phyloP scores from a whole-genome alignment of 2,888 invertebrate species.

The Brachyopa scutellaris region DNA sequence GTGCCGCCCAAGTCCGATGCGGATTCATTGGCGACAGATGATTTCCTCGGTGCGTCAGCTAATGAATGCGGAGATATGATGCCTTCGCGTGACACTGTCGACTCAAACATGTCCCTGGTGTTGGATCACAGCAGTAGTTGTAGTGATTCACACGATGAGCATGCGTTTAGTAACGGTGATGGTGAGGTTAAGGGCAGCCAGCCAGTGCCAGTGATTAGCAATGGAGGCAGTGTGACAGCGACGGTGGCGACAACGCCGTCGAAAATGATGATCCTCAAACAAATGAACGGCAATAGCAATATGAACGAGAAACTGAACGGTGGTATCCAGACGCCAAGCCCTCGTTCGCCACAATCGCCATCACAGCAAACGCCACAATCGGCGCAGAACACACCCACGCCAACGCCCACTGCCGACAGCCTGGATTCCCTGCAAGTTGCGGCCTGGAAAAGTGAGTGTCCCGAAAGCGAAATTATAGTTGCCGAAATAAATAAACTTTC shows the following conservation, averaged over 20 bases:
- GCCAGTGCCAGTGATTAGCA: slow-evolving; percentile 70
- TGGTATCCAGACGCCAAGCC: slow-evolving; percentile 44
- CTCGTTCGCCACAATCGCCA: slow-evolving; percentile 51
- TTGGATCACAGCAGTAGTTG: slow-evolving; percentile 79
- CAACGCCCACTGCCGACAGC: slow-evolving; percentile 83
- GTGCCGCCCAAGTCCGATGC: slow-evolving; percentile 83
- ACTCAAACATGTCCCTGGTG: slow-evolving; percentile 85
- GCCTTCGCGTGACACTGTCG: slow-evolving; percentile 91
- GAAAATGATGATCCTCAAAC: slow-evolving; percentile 54
- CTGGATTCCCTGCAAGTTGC: slow-evolving; percentile 89
- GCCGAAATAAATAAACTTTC: slow-evolving; percentile 96
- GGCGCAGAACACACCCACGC: slow-evolving; percentile 77
- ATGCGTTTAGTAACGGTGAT: slow-evolving; percentile 61
- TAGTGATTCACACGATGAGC: slow-evolving; percentile 67
- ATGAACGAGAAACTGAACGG: slow-evolving; percentile 60
- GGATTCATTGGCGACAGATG: slow-evolving; percentile 84
- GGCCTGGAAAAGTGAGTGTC: slow-evolving; percentile 91
- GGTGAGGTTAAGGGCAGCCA: slow-evolving; percentile 70
- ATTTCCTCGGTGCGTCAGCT: slow-evolving; percentile 82
- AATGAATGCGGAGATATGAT: slow-evolving; percentile 89
- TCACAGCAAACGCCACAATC: slow-evolving; percentile 45
- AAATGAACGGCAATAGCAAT: slow-evolving; percentile 47
- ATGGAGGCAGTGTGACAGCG: slow-evolving; percentile 62
- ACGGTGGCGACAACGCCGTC: slow-evolving; percentile 51
- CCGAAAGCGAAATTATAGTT: slow-evolving; percentile 93